These are phyloP conservation scores for Erpornis zantholeuca DNA, from an alignment of 2,113 vertebrate species.

Conservation along the genomic window DNA sequence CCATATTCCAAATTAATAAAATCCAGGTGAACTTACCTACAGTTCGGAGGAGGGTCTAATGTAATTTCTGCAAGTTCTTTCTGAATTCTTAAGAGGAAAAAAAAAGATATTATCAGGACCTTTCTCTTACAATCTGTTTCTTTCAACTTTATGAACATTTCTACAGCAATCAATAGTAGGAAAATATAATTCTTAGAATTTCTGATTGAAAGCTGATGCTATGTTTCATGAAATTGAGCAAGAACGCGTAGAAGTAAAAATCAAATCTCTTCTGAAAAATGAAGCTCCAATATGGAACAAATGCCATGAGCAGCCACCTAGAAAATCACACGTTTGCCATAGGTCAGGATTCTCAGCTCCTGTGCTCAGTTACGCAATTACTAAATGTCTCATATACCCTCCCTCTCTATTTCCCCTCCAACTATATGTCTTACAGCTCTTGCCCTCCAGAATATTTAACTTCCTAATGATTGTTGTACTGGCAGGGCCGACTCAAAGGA, in stretches of 20 bases:
- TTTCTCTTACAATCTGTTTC: neutral
- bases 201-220: neutral
- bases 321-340: neutral
- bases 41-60: slow-evolving; percentile 97
- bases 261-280: neutral
- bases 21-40: slow-evolving; percentile 86
- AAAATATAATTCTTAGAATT: neutral
- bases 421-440: neutral
- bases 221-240: neutral
- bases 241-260: neutral
- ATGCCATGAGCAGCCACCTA: neutral
- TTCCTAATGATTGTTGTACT: neutral
- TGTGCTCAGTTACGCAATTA: neutral
- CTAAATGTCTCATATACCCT: neutral
- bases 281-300: neutral
- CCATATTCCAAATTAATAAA: slow-evolving; percentile 48
- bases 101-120: neutral
- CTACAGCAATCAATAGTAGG: neutral
- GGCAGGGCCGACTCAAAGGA: neutral
- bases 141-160: slow-evolving; percentile 5
- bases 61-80: slow-evolving; percentile 99
- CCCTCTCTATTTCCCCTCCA: neutral
- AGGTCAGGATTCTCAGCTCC: neutral
- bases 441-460: neutral
- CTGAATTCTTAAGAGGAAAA: slow-evolving; percentile 85